Conservation (phyloP, 2,797 vertebrate species). For the Spinus olivaceus region DNA sequence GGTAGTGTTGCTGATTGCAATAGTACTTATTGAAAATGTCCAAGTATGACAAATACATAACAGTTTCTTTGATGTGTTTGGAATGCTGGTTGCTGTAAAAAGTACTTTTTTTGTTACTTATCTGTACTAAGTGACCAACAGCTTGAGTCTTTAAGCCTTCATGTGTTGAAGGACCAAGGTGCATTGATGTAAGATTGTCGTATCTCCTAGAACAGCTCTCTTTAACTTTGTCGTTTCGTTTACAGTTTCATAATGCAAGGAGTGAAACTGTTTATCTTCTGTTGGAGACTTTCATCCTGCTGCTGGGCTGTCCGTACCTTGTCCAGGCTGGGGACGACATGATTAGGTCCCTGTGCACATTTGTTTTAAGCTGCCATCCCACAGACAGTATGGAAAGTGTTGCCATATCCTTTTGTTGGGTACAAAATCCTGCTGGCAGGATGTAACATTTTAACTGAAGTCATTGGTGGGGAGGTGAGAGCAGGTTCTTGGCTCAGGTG, state of each 20-base stretch:
- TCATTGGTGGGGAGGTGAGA: rapidly evolving
- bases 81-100: not conserved
- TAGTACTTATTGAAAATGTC: not conserved
- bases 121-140: not conserved
- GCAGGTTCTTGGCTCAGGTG: not conserved
- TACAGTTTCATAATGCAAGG: not conserved
- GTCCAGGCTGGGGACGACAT: not conserved
- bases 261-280: not conserved
- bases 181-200: rapidly evolving
- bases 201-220: not conserved
- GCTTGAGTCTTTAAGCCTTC: not conserved
- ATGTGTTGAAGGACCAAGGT: not conserved
- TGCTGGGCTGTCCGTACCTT: not conserved
- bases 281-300: not conserved
- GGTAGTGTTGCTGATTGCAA: not conserved
- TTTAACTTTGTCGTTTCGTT: not conserved
- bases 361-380: not conserved
- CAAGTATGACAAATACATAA: not conserved
- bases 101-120: not conserved
- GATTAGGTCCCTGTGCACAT: rapidly evolving
- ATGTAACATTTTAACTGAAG: not conserved
- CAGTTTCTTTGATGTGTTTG: not conserved
- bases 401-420: not conserved
- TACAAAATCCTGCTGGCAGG: not conserved
- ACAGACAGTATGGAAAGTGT: not conserved